Evolutionary conservation across 2,797 vertebrate species (phyloP).

Genomic region (Rhodeus uyekii): DNA sequence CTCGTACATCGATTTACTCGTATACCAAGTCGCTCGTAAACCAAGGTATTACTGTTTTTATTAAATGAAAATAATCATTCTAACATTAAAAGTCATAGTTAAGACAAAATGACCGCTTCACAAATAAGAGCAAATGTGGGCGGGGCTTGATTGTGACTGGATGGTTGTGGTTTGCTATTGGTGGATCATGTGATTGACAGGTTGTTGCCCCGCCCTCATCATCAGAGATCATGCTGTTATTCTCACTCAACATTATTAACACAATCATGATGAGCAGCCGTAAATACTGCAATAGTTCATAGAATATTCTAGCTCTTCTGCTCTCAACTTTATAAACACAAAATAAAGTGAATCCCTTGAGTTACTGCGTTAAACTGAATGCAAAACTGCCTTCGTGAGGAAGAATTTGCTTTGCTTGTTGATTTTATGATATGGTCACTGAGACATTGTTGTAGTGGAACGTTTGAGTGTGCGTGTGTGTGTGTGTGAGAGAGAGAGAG

Average conservation of each 20-base stretch:
- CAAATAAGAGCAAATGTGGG: too few species aligned
- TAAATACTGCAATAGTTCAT: not conserved
- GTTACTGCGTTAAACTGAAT: not conserved
- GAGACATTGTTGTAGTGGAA: not conserved
- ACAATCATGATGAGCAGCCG: too few species aligned
- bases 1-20: too few species aligned
- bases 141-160: too few species aligned
- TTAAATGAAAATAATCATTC: too few species aligned
- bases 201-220: not conserved
- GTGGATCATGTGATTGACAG: not conserved
- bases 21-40: too few species aligned
- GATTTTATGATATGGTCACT: not conserved
- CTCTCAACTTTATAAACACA: not conserved
- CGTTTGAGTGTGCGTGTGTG: not conserved
- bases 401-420: not conserved
- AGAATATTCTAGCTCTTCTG: not conserved
- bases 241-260: too few species aligned
- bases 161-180: too few species aligned
- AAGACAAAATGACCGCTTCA: too few species aligned
- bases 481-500: too few species aligned
- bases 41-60: too few species aligned
- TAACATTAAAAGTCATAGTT: too few species aligned
- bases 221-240: not conserved
- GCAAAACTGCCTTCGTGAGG: not conserved
- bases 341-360: not conserved